Conservation (phyloP, 1,140 invertebrate species). For the Drosophila ambigua region DNA sequence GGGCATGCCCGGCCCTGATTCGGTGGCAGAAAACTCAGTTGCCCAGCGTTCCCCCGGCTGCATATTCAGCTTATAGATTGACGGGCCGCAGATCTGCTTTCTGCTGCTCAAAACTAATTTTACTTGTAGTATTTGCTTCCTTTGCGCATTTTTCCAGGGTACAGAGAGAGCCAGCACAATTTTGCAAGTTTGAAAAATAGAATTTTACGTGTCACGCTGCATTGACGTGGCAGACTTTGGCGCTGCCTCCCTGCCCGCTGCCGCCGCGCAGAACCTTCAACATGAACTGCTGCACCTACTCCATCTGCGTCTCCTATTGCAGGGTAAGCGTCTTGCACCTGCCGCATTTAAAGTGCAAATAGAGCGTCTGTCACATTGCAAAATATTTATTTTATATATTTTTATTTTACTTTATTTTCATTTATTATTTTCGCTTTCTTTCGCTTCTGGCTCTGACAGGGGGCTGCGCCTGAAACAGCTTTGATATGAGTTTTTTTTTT, state of each 20-base stretch:
- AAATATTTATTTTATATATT: constrained; percentile 8
- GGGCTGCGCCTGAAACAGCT: no score
- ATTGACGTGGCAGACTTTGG: constrained; percentile 44
- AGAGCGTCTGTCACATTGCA: constrained; percentile 30
- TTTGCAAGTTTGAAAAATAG: constrained; percentile 51
- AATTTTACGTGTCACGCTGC: constrained; percentile 71
- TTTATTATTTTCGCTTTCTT: neutral
- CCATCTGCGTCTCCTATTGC: neutral
- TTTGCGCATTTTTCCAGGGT: no score
- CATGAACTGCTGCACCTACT: no score
- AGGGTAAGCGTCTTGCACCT: constrained; percentile 40
- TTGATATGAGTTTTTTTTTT: no score
- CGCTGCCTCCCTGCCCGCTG: neutral
- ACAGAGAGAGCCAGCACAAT: neutral
- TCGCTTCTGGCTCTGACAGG: no score
- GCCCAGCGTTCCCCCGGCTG: no score
- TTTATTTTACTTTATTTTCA: constrained; percentile 14
- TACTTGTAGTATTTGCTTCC: no score
- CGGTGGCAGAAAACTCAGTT: no score
- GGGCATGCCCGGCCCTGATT: neutral
- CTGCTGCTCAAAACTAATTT: no score
- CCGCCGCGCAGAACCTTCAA: constrained; percentile 6
- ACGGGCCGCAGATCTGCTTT: no score
- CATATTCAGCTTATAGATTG: no score
- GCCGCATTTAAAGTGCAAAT: constrained; percentile 51